Evolutionary conservation across 1,140 invertebrate species (phyloP).

Genomic region (Aethina tumida): DNA sequence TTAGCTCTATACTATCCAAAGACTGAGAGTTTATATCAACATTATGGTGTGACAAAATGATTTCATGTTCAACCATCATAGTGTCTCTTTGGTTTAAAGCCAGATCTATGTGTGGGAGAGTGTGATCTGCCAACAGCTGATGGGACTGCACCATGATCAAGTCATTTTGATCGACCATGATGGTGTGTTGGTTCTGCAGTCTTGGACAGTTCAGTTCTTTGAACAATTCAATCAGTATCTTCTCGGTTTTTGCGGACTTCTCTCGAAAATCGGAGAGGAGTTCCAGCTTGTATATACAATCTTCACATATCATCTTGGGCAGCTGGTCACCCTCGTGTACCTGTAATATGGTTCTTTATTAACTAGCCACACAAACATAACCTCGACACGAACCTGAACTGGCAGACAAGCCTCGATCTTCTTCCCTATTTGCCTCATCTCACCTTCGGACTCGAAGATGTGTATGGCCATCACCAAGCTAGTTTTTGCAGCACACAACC

Average conservation of each 20-base stretch:
- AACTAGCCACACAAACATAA: constrained; percentile 6
- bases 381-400: constrained; percentile 39
- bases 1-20: constrained; percentile 27
- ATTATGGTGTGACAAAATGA: constrained; percentile 21
- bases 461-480: constrained; percentile 44
- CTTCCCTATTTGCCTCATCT: constrained; percentile 45
- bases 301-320: constrained; percentile 49
- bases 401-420: constrained; percentile 50
- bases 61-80: constrained; percentile 26
- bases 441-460: constrained; percentile 46
- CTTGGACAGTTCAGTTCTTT: constrained; percentile 37
- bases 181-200: constrained; percentile 29
- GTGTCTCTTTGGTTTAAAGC: constrained; percentile 22
- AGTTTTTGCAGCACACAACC: constrained; percentile 47
- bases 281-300: constrained; percentile 49
- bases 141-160: constrained; percentile 28
- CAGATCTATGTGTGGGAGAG: constrained; percentile 27
- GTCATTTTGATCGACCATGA: constrained; percentile 20
- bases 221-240: constrained; percentile 42
- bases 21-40: constrained; percentile 23
- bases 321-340: constrained; percentile 46
- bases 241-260: constrained; percentile 45
- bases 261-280: constrained; percentile 49
- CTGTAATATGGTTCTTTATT: constrained; percentile 30
- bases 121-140: constrained; percentile 23